phyloP scores from a whole-genome alignment of 1,140 invertebrate genomes.

The Trachymyrmex septentrionalis region DNA sequence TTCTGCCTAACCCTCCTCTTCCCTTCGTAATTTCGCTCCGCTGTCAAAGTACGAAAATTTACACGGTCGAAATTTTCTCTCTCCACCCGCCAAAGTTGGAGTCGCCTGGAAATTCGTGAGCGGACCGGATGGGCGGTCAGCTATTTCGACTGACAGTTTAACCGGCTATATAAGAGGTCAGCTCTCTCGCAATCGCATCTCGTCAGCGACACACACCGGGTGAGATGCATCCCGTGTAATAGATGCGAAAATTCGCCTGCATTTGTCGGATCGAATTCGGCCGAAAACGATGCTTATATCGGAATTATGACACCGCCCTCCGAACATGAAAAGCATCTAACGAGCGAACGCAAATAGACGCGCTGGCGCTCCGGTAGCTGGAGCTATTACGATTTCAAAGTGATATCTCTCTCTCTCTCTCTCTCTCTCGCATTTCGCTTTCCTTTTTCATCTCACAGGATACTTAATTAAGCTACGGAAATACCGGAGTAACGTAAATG shows the following conservation, averaged over 20 bases:
- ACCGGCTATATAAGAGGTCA: conserved; percentile 46
- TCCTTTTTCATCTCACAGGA: background rate
- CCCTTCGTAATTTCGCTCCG: conserved; percentile 11
- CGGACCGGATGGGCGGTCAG: conserved; percentile 16
- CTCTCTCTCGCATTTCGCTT: background rate
- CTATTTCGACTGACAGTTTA: conserved; percentile 47
- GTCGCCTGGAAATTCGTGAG: conserved; percentile 42
- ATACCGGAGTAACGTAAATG: conserved; percentile 43
- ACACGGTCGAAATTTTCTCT: conserved; percentile 34
- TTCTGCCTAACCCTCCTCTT: background rate
- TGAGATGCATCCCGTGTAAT: background rate
- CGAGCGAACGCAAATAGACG: background rate
- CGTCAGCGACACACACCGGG: conserved; percentile 3
- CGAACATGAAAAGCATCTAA: background rate
- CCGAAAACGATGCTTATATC: conserved; percentile 2
- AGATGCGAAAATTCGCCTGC: background rate
- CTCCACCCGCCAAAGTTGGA: conserved; percentile 20
- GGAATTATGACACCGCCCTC: conserved; percentile 22
- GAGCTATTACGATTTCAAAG: conserved; percentile 7
- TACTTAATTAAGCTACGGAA: conserved; percentile 51
- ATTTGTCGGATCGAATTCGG: conserved; percentile 4
- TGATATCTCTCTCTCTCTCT: background rate
- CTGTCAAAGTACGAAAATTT: conserved; percentile 50
- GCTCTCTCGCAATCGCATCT: conserved; percentile 12
- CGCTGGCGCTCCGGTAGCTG: background rate